Base-by-base conservation (phyloP, 2,888 invertebrate species). In the Amphimallon solstitiale region DNA sequence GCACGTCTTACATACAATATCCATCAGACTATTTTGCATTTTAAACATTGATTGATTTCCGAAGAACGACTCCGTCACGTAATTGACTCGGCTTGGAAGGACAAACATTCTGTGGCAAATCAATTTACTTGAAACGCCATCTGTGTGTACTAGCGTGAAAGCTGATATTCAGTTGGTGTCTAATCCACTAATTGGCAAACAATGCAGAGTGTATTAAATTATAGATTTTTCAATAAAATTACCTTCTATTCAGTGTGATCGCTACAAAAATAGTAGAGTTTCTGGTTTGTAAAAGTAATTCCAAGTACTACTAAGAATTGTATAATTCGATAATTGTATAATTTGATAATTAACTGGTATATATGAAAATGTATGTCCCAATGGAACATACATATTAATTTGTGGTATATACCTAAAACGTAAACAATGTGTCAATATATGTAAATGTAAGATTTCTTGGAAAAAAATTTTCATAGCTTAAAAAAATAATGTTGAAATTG, bases 131-230 rank as follows among this genome's bases (percentile, higher is more conserved):
- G 56, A 56, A 56, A 56, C 40, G 21, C 40, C 29, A 56, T 56
- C 56, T 40, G 56, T 56, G 56, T 56, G 23, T 56, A 43, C 43
- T 40, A 56, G 40, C 56, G 10, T 23, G 56, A 56, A 56, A 56
- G 23, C 4, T 23, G 56, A 56, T 56, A 56, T 29, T 21, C 14
- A 40, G 56, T 45, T 63, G 34, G 51, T 43, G 23, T 21, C 52
- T 63, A 63, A 63, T 63, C 63, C 56, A 40, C 63, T 66, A 66
- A 66, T 63, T 66, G 66, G 40, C 63, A 66, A 66, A 66, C 66
- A 66, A 29, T 23, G 49, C 43, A 63, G 54, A 66, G 63, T 56
- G 49, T 52, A 66, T 66, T 66, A 66, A 66, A 63, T 56, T 66
- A 66, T 63, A 59, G 66, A 66, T 66, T 66, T 66, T 66, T 63